Conservation (phyloP, 2,797 vertebrate species). For the Takifugu ocellatus region DNA sequence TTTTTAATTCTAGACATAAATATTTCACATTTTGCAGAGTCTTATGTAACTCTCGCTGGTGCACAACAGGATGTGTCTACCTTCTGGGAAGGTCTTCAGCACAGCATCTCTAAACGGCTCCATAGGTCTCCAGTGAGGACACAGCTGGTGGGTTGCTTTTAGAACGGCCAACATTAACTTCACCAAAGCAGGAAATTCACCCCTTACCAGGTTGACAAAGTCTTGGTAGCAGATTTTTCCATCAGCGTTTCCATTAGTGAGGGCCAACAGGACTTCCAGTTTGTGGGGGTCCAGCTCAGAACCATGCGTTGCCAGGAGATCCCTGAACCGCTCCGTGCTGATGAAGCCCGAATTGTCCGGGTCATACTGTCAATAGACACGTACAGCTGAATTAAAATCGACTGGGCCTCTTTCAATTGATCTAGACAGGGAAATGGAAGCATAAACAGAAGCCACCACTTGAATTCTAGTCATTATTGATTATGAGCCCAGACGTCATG, state of each 20-base stretch:
- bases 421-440: not conserved
- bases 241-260: constrained; percentile 88
- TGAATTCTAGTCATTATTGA: not conserved
- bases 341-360: constrained; percentile 91
- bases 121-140: too few relatives aligned
- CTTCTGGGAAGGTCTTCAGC: too few relatives aligned
- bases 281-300: constrained; percentile 94
- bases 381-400: not conserved
- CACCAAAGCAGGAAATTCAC: constrained; percentile 1
- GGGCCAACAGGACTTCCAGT: constrained; percentile 90
- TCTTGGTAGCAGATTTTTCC: constrained; percentile 97
- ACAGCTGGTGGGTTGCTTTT: not conserved
- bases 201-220: constrained; percentile 94
- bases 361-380: constrained; percentile 79
- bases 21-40: too few relatives aligned
- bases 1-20: too few relatives aligned
- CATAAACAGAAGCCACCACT: too few relatives aligned
- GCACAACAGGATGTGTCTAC: too few relatives aligned
- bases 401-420: too few relatives aligned
- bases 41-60: too few relatives aligned
- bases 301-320: constrained; percentile 86
- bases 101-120: too few relatives aligned
- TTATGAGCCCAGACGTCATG: not conserved
- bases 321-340: constrained; percentile 90
- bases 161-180: not conserved